Base-by-base conservation (phyloP, 2,113 vertebrate genomes). In the Dicrurus megarhynchus region DNA sequence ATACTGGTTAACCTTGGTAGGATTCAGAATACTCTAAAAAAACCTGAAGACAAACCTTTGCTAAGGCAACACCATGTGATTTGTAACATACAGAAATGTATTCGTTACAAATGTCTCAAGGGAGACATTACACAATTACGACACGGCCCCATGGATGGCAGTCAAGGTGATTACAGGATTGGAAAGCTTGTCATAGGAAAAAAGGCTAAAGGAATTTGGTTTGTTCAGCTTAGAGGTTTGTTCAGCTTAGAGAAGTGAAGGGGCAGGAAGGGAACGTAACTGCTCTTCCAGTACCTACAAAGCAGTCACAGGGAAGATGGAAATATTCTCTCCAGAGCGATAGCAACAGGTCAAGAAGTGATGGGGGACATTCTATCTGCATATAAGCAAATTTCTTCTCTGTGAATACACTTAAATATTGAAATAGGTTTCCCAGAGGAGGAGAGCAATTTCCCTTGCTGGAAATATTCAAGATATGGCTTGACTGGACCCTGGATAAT, bases 1-100 rank as follows among this genome's bases (percentile, higher is more conserved):
- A 96, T 55, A 50, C 73, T 85, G 64, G 84, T 93, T 95, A 93
- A 71, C 35, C 87, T 75, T 87, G 47, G 84, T 80, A 95, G 77
- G 49, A 83, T 65, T 63, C 2, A 3, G 33, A 78, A 32, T 68
- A 90, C 61, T 94, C 69, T 39, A 90, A 91, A n/a, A 89, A 79
- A 87, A 69, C 27, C 63, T 63, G 57, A 81, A 64, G 60, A 44
- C 41, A 82, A 80, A 84, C 39, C 41, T 83, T 78, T 82, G 87
- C 88, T 69, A 80, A 93, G 56, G 78, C 26, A 83, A 64, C n/a
- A 50, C 44, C 47, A 47, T 22, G 46, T 8, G 46, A 94, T 67
- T 16, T 84, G 75, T 46, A 64, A 74, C 37, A 49, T 11, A 87
- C 21, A 74, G 55, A 83, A 78, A 74, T 21, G 10, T 13, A 59